Percentiles rank a stretch among this genome's conserved stretches.
Evolutionary conservation across 2,888 invertebrate genomes (phyloP).

Genomic region (Sclerodermus sp.): DNA sequence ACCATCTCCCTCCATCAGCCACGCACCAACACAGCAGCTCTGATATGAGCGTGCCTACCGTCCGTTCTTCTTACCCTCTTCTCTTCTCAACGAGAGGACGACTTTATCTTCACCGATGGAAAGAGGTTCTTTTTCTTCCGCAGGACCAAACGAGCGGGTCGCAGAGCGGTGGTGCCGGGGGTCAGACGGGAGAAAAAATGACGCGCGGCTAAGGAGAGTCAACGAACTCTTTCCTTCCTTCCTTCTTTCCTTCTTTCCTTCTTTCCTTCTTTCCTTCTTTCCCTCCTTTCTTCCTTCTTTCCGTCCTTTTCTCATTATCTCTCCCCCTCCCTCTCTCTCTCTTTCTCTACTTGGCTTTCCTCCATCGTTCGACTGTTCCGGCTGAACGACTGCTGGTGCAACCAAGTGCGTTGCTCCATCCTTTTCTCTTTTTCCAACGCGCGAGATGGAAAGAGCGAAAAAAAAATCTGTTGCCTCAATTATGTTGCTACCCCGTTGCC

Average conservation of each 20-base stretch:
- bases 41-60: no score
- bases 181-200: conserved; percentile 21
- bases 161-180: background rate
- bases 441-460: no score
- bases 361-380: conserved; percentile 36
- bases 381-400: conserved; percentile 24
- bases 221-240: conserved; percentile 31
- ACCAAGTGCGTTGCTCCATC: conserved; percentile 33
- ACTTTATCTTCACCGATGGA: conserved; percentile 28
- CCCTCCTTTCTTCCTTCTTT: no score
- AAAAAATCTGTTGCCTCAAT: no score
- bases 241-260: background rate
- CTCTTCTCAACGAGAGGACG: conserved; percentile 25
- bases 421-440: no score
- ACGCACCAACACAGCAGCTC: no score
- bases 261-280: no score
- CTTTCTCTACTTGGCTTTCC: background rate
- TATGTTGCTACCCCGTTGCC: no score
- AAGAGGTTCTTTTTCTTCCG: conserved; percentile 13
- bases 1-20: no score
- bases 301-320: no score
- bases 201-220: conserved; percentile 25
- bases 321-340: no score
- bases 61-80: no score
- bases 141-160: background rate